Percentiles rank a stretch among this genome's conserved stretches.
These are phyloP conservation scores for Eidolon helvum DNA, from an alignment of 2,113 vertebrate genomes.

Conservation along the genomic window DNA sequence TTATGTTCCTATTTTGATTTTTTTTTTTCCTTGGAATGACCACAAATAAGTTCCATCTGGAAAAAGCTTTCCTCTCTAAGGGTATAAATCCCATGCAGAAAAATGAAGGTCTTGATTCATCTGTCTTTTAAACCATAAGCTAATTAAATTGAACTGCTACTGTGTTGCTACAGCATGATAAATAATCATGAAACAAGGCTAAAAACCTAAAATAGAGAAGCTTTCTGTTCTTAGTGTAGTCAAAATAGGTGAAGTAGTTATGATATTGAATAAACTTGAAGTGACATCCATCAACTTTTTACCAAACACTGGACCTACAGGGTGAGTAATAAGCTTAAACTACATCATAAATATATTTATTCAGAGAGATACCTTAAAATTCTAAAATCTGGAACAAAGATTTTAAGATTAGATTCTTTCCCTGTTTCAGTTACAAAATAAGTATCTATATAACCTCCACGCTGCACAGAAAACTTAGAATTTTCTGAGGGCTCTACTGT, in stretches of 20 bases:
- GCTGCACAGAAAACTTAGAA: neutral
- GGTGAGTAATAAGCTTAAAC: neutral
- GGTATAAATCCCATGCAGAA: neutral
- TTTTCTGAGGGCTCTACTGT: neutral
- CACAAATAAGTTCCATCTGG: neutral
- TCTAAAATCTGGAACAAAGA: neutral
- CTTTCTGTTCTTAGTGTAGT: neutral
- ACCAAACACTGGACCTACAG: neutral
- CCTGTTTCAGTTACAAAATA: neutral
- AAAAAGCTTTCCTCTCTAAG: neutral
- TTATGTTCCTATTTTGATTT: neutral
- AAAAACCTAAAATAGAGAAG: neutral
- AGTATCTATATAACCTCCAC: neutral
- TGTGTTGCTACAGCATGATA: neutral
- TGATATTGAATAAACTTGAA: neutral
- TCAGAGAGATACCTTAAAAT: neutral
- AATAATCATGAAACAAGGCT: conserved; percentile 3
- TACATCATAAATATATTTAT: neutral
- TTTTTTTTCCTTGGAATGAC: neutral
- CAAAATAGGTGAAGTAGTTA: neutral
- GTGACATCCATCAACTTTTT: neutral
- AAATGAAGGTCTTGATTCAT: conserved; percentile 2
- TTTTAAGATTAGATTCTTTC: neutral
- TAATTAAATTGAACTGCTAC: conserved; percentile 26
- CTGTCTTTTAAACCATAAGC: neutral